Base-by-base conservation (phyloP, 2,797 vertebrate species). In the Coracias cyanogaster region DNA sequence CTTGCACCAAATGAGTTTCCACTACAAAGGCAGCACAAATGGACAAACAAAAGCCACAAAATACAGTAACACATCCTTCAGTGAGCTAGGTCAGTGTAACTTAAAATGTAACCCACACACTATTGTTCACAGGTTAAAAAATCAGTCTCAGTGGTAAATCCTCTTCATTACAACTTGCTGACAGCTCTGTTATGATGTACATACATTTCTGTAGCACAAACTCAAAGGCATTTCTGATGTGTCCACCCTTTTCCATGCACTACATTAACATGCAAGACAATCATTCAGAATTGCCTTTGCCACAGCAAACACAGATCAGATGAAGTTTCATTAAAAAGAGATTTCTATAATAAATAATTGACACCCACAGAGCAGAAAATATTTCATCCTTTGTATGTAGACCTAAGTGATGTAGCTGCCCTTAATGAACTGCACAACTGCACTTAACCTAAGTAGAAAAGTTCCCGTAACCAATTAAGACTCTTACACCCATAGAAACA, bases 1-100 rank as follows among this genome's bases (percentile, higher is more conserved):
- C 58, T 73, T 79, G 74, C 82, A 92, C 73, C 82, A 82, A 92
- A 92, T 72, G 7, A 94, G 94, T 83, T 95, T 58, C 82, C 39
- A 62, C 70, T 57, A 85, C 45, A 76, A 71, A 45, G 69, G 46
- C 51, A 76, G 33, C 9, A 5, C 71, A 92, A 95, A 43, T 24
- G 54, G 72, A 82, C 46, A 86, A 83, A 85, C 29, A 72, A 87
- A 93, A 92, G 12, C 8, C 81, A 51, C 14, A 45, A 92, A 61
- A 41, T 3, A 37, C 17, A 48, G 31, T 10, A 48, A 58, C 28
- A 31, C 12, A 62, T 51, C 45, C 66, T 77, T 61, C 2, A 8
- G 26, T 31, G 7, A 69, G 57, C n/a, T 74, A 41, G 31, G 58
- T 49, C 46, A 46, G 17, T 17, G 31, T 5, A 74, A 70, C 7